phyloP scores from a whole-genome alignment of 1,140 invertebrate genomes.

The Branchinecta lynchi region DNA sequence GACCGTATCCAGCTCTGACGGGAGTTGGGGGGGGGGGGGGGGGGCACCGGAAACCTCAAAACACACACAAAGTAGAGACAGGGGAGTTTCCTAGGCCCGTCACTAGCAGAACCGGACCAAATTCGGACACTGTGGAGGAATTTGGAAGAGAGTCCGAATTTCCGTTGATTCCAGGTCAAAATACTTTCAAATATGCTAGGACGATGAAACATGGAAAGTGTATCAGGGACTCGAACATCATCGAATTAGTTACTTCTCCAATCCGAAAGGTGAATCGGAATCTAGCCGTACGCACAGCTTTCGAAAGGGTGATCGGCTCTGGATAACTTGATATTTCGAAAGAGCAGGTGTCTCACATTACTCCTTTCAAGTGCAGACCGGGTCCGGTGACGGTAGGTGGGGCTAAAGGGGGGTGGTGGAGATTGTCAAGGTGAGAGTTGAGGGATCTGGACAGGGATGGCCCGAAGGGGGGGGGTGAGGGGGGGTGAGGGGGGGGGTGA shows the following conservation, averaged over 20 bases:
- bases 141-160: not conserved
- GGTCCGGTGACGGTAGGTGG: slow-evolving; percentile 21
- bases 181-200: slow-evolving; percentile 9
- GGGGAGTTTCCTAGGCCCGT: not conserved
- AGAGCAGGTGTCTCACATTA: slow-evolving; percentile 26
- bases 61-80: not conserved
- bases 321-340: slow-evolving; percentile 24
- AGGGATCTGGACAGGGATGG: no score
- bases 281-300: slow-evolving; percentile 17
- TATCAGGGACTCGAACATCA: slow-evolving; percentile 2
- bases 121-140: not conserved
- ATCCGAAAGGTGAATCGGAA: not conserved
- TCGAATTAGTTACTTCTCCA: not conserved
- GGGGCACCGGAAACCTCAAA: slow-evolving; percentile 4
- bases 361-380: slow-evolving; percentile 18
- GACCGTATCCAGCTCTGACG: no score
- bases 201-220: not conserved
- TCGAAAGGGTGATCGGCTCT: slow-evolving; percentile 27
- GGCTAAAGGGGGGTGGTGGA: slow-evolving; percentile 19
- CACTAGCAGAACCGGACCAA: not conserved
- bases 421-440: no score
- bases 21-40: slow-evolving; percentile 2
- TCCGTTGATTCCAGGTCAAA: no score
- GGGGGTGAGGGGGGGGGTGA: no score
- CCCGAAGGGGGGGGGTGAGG: no score